A percentile compares a stretch with the other conserved stretches of the same genome.
Conservation (phyloP, 2,113 vertebrate genomes). For the Ancistrus triradiatus region DNA sequence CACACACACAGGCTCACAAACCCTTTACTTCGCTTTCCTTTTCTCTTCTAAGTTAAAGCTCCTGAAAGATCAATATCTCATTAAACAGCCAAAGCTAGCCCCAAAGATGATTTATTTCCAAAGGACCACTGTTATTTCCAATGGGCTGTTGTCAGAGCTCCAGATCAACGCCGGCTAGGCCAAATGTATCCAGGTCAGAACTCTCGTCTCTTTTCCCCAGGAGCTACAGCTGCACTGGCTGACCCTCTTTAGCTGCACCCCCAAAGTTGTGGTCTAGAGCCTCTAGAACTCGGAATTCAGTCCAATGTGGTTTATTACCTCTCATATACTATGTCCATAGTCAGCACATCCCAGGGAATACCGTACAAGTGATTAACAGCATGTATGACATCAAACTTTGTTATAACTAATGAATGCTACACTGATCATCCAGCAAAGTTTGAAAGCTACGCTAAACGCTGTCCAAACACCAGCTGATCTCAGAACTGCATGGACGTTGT, state of each 20-base stretch:
- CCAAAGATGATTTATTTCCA: constrained; percentile 45
- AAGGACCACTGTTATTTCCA: constrained; percentile 32
- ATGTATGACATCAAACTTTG: no score
- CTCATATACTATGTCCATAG: no score
- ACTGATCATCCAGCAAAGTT: no score
- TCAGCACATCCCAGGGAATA: no score
- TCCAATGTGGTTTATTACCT: constrained; percentile 53
- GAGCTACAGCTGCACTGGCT: constrained; percentile 52
- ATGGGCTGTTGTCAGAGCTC: constrained; percentile 10
- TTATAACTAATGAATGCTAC: no score
- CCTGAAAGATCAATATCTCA: constrained; percentile 53
- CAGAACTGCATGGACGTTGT: no score
- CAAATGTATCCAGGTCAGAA: constrained; percentile 27
- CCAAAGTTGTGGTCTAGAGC: background rate
- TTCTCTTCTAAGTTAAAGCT: constrained; percentile 30
- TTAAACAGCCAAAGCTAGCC: constrained; percentile 46
- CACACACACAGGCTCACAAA: background rate
- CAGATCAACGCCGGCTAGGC: constrained; percentile 21
- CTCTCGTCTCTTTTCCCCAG: constrained; percentile 37
- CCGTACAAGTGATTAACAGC: no score
- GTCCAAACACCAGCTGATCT: no score
- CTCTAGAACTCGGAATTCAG: constrained; percentile 35
- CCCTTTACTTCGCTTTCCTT: constrained; percentile 50
- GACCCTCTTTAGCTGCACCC: constrained; percentile 35
- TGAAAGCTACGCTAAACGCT: no score